Conservation (phyloP, 2,797 vertebrate genomes). For the Decapterus maruadsi region DNA sequence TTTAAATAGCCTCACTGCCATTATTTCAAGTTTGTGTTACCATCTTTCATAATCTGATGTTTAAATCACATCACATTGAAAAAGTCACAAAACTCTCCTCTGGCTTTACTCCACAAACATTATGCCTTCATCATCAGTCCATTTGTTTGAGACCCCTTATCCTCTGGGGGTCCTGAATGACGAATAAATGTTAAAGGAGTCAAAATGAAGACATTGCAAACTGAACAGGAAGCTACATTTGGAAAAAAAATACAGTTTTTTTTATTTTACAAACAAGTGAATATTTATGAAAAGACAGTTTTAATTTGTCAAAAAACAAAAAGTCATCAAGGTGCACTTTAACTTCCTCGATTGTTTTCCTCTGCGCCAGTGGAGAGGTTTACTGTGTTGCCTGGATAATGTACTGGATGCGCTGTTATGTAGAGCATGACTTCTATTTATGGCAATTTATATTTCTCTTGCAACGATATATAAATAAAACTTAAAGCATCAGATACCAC, state of each 20-base stretch:
- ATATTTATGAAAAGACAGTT: too few species aligned
- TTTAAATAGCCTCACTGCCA: background rate
- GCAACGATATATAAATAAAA: background rate
- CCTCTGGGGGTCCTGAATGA: too few species aligned
- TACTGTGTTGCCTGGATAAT: background rate
- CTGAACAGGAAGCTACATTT: background rate
- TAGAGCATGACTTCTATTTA: too few species aligned
- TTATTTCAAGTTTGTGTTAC: conserved; percentile 22
- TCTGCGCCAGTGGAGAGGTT: background rate
- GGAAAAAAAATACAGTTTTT: too few species aligned
- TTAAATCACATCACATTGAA: background rate
- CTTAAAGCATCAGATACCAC: background rate
- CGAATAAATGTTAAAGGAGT: too few species aligned
- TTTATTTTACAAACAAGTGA: too few species aligned
- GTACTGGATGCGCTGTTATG: background rate
- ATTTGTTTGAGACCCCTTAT: too few species aligned
- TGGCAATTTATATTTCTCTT: background rate
- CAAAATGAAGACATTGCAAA: background rate
- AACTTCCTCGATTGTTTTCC: background rate
- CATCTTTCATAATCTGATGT: background rate
- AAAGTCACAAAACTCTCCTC: background rate
- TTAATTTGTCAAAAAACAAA: too few species aligned
- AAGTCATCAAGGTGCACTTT: too few species aligned
- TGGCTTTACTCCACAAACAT: background rate
- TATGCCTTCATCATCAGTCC: background rate